A percentile compares a stretch with the other conserved stretches of the same genome.
phyloP scores from a whole-genome alignment of 2,113 vertebrate species.

The Okapia johnstoni region DNA sequence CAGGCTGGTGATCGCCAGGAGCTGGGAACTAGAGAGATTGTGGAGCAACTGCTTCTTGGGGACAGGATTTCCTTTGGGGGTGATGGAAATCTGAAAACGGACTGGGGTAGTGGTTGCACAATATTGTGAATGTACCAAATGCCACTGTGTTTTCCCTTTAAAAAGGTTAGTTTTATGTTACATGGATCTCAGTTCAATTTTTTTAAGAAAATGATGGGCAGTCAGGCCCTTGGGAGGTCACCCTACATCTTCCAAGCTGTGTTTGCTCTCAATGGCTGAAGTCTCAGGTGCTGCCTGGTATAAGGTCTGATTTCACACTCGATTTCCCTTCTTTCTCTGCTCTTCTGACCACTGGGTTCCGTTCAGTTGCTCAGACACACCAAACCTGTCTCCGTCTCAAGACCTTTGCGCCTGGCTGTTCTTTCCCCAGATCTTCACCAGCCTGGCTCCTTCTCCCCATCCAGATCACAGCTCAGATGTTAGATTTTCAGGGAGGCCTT shows the following conservation, averaged over 20 bases:
- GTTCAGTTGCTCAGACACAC: neutral
- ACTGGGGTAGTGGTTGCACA: neutral
- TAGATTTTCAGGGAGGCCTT: neutral
- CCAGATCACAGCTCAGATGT: neutral
- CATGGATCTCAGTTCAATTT: neutral
- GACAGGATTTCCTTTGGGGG: neutral
- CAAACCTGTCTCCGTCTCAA: neutral
- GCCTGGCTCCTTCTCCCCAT: neutral
- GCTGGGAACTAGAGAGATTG: neutral
- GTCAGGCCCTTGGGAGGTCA: neutral
- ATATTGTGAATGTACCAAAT: neutral
- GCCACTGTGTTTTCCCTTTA: neutral
- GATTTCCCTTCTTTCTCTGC: neutral
- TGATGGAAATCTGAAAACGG: neutral
- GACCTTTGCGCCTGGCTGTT: neutral
- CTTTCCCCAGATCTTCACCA: neutral
- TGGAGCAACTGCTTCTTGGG: neutral
- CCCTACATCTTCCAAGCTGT: neutral
- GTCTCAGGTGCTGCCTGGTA: rapidly evolving
- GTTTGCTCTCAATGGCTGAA: neutral
- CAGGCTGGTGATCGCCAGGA: neutral
- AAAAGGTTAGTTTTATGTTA: slow-evolving; percentile 2
- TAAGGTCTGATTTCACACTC: neutral
- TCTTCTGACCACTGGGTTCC: neutral
- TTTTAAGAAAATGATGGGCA: neutral